Conservation (phyloP, 2,113 vertebrate genomes). For the Manacus vitellinus region DNA sequence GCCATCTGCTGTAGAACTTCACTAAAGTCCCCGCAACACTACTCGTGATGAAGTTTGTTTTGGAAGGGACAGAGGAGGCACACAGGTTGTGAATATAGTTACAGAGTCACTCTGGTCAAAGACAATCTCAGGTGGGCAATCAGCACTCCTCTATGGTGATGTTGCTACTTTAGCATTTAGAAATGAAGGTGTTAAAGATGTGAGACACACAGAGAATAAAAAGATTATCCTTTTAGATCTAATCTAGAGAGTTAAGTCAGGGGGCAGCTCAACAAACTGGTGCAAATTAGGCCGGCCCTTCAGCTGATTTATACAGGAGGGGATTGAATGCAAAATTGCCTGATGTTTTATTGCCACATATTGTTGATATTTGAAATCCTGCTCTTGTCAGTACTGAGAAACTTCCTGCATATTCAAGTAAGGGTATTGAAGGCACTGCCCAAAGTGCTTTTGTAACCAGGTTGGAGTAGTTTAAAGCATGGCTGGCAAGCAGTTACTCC, state of each 20-base stretch:
- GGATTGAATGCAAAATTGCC: background rate
- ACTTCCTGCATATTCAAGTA: background rate
- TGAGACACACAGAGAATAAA: background rate
- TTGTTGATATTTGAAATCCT: background rate
- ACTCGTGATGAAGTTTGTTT: background rate
- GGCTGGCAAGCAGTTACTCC: background rate
- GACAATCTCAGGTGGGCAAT: background rate
- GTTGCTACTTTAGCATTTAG: background rate
- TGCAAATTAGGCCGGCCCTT: background rate
- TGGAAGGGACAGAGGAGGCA: background rate
- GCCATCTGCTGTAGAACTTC: background rate
- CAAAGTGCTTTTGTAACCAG: background rate
- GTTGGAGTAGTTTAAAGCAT: background rate
- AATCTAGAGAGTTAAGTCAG: background rate
- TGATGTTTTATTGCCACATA: background rate
- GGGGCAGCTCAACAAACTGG: background rate
- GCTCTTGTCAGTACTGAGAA: background rate
- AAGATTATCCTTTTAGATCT: background rate
- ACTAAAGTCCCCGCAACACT: background rate
- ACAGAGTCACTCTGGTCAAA: background rate
- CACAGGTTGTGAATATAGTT: accelerated
- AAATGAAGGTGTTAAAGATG: background rate
- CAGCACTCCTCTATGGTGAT: background rate
- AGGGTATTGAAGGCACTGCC: background rate
- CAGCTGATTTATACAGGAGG: background rate